A percentile compares a stretch with the other conserved stretches of the same genome.
These are phyloP conservation scores for Suncus etruscus DNA, from an alignment of 2,113 vertebrate species.

Conservation along the genomic window DNA sequence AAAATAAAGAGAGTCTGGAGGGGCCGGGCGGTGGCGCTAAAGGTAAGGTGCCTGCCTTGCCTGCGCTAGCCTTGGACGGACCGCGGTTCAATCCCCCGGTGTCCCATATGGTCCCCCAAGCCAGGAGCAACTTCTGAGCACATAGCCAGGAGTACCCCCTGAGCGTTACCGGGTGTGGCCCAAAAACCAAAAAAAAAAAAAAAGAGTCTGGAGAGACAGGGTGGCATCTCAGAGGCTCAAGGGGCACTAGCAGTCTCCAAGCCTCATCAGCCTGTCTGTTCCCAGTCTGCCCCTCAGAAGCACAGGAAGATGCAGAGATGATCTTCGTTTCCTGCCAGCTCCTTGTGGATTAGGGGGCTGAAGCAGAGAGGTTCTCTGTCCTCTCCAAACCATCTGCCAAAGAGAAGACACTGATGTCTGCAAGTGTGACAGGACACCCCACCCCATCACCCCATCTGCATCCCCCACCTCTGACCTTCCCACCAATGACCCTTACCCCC, in stretches of 20 bases:
- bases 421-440: not conserved
- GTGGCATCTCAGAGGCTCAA: conserved; percentile 20
- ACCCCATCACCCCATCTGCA: no score
- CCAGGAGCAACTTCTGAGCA: no score
- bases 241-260: not conserved
- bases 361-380: not conserved
- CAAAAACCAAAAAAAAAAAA: no score
- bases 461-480: not conserved
- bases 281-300: not conserved
- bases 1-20: no score
- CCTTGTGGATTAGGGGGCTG: not conserved
- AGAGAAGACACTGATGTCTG: not conserved
- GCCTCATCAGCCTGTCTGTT: conserved; percentile 39
- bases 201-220: not conserved
- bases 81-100: no score
- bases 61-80: no score
- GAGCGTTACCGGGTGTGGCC: no score
- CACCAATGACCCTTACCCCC: rapidly evolving
- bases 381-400: conserved; percentile 52
- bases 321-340: conserved; percentile 64
- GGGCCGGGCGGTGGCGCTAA: no score
- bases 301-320: not conserved
- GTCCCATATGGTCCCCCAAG: no score
- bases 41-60: no score
- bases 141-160: no score